Base-by-base conservation (phyloP, 2,888 invertebrate genomes). In the Meteorus colon region DNA sequence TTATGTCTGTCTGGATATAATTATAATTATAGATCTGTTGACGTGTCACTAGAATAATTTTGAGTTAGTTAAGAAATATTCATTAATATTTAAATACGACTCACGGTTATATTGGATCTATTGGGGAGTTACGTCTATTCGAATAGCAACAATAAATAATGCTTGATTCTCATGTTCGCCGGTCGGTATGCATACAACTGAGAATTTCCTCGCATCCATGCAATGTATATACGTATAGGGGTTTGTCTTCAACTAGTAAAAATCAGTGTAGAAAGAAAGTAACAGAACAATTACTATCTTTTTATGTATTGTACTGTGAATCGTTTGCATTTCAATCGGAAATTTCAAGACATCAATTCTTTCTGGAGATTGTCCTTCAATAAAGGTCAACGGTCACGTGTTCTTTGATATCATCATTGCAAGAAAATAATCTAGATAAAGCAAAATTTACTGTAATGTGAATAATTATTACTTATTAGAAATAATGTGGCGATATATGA, bases 201-300 rank as follows among this genome's bases (percentile, higher is more conserved):
- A 31, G 69, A 37, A 59, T 51, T 34, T 59, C 27, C 68, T 24
- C 59, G n/a, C 29, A 59, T 48, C 55, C 34, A 31, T 8, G 45
- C 24, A 4, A 24, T 51, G 34, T 59, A 51, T 55, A 55, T 55
- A 55, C n/a, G 19, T 6, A 55, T 48, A 48, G 2, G 16, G 4
- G n/a, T 70, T n/a, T 24, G 19, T 31, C 59, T 34, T 24, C 24
- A 34, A 55, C 27, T 24, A 34, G 19, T 10, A 8, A n/a, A 19
- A 48, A 8, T n/a, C n/a, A 51, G 45, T 8, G 16, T 48, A 68
- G 10, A 27, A 48, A 19, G 27, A 66, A 41, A 66, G 14, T 6
- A 34, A 66, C 24, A 8, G 8, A 16, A 27, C 31, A 65, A 65
- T 34, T 24, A 2, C 19, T 5, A 5, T 24, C 19, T 55, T n/a